Evolutionary conservation across 2,888 invertebrate species (phyloP).

Genomic region (Hoplodrina ambigua): DNA sequence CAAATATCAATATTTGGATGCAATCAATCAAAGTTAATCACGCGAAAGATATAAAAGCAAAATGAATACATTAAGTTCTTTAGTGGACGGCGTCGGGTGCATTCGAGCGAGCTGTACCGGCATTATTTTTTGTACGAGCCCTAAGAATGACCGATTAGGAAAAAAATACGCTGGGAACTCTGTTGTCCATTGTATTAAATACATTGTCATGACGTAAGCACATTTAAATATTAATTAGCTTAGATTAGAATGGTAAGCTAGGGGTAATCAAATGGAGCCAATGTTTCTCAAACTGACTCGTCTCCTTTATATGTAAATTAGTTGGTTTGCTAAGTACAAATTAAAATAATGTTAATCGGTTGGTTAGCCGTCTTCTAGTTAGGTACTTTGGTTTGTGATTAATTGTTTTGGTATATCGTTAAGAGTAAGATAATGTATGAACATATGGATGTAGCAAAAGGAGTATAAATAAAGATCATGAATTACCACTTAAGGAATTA

Average conservation of each 20-base stretch:
- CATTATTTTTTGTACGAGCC: slow-evolving; percentile 78
- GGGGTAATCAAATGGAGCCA: slow-evolving; percentile 61
- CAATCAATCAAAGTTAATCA: slow-evolving; percentile 90
- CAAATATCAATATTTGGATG: slow-evolving; percentile 89
- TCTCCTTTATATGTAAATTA: slow-evolving; percentile 60
- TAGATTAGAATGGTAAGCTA: slow-evolving; percentile 69
- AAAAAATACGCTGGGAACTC: slow-evolving; percentile 80
- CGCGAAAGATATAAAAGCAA: slow-evolving; percentile 89
- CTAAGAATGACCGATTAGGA: slow-evolving; percentile 86
- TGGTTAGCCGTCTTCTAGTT: slow-evolving; percentile 16
- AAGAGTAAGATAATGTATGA: not conserved
- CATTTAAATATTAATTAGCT: slow-evolving; percentile 83
- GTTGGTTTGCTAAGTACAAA: slow-evolving; percentile 34
- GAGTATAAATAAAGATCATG: not conserved
- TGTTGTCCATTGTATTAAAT: slow-evolving; percentile 79
- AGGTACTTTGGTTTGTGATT: slow-evolving; percentile 19
- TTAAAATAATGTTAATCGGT: slow-evolving; percentile 44
- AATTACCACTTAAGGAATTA: not conserved
- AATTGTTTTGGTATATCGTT: slow-evolving; percentile 11
- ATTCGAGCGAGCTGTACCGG: slow-evolving; percentile 77
- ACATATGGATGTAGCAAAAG: too few species aligned
- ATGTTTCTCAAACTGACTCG: slow-evolving; percentile 46
- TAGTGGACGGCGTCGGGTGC: slow-evolving; percentile 80
- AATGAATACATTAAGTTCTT: slow-evolving; percentile 88
- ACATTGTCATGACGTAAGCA: slow-evolving; percentile 86